Percentiles rank a stretch among this genome's conserved stretches.
Evolutionary conservation across 1,140 invertebrate genomes (phyloP).

Genomic region (Listronotus oregonensis): DNA sequence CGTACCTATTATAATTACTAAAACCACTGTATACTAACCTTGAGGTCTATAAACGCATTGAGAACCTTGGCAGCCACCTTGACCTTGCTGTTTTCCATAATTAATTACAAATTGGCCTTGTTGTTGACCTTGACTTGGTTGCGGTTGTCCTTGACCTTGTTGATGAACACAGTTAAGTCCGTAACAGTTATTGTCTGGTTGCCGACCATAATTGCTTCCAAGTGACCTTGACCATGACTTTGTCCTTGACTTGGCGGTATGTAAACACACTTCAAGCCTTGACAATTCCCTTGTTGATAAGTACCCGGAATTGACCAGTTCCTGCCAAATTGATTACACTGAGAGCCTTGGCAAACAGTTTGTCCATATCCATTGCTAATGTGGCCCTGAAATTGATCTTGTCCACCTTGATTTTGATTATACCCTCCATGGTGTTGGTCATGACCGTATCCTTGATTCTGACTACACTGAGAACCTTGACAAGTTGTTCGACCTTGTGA

Average conservation of each 20-base stretch:
- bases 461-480: not conserved
- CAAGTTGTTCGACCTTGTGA: not conserved
- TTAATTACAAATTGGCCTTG: not conserved
- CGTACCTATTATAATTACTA: too few relatives aligned
- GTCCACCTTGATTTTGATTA: not conserved
- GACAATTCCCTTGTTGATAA: not conserved
- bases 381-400: not conserved
- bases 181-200: not conserved
- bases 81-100: constrained; percentile 1
- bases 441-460: not conserved
- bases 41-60: not conserved
- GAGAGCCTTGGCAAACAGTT: not conserved
- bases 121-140: not conserved
- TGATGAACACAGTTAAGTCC: not conserved
- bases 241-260: constrained; percentile 1
- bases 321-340: not conserved
- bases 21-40: not conserved
- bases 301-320: not conserved
- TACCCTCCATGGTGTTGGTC: not conserved
- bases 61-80: constrained; percentile 2
- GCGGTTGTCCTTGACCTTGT: constrained; percentile 1
- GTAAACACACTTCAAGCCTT: too few relatives aligned
- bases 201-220: not conserved
- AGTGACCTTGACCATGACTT: not conserved
- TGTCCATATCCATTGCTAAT: not conserved